These are phyloP conservation scores for Paelopatides confundens DNA, from an alignment of 53 echinoderm and acorn worm genomes.

Conservation along the genomic window DNA sequence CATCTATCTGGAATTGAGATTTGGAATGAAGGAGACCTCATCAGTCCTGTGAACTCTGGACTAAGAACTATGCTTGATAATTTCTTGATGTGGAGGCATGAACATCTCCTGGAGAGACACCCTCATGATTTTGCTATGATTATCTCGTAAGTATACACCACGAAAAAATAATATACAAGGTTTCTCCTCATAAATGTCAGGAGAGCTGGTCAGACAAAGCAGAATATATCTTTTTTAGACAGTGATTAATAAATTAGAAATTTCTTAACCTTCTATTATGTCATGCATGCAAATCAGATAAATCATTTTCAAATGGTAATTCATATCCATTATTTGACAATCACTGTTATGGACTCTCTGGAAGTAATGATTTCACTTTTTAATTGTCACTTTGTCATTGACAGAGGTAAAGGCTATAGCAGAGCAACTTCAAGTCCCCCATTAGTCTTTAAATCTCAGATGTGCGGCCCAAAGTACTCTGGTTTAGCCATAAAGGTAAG, in stretches of 20 bases:
- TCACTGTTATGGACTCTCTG: too few relatives aligned
- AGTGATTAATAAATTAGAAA: too few relatives aligned
- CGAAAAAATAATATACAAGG: too few relatives aligned
- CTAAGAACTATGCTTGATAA: constrained; percentile 49
- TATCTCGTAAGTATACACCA: constrained; percentile 56
- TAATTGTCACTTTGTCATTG: neutral
- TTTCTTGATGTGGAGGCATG: constrained; percentile 51
- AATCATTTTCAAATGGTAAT: too few relatives aligned
- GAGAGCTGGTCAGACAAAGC: too few relatives aligned
- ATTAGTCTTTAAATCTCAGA: neutral
- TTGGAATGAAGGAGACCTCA: constrained; percentile 65
- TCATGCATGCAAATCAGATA: too few relatives aligned
- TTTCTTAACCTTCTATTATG: too few relatives aligned
- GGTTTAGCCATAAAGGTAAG: constrained; percentile 34
- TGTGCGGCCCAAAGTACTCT: neutral
- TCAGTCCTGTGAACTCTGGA: constrained; percentile 44
- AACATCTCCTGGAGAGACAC: constrained; percentile 42
- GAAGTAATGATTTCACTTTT: neutral
- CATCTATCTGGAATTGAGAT: constrained; percentile 54
- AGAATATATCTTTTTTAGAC: too few relatives aligned
- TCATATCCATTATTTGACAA: too few relatives aligned
- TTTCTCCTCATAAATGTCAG: too few relatives aligned
- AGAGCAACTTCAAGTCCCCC: neutral
- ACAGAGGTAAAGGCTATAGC: constrained; percentile 23
- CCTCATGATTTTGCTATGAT: constrained; percentile 68